Conservation (phyloP, 2,888 invertebrate species). For the Vanessa cardui region DNA sequence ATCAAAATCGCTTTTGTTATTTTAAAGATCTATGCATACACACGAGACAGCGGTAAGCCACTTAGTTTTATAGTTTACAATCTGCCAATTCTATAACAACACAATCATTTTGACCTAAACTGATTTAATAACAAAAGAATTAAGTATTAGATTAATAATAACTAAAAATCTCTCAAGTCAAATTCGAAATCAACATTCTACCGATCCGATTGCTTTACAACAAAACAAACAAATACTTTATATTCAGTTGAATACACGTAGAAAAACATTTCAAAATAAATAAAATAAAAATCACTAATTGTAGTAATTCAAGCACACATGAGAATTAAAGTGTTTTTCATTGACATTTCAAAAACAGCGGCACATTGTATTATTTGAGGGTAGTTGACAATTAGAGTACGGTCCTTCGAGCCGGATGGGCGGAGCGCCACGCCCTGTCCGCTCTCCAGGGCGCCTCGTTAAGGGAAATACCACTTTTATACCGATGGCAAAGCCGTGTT, state of each 20-base stretch:
- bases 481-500: constrained; percentile 40
- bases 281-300: constrained; percentile 15
- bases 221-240: neutral
- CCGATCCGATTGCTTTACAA: neutral
- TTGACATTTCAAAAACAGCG: constrained; percentile 30
- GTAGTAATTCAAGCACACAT: constrained; percentile 38
- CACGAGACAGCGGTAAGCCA: too few relatives aligned
- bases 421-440: constrained; percentile 62
- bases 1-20: too few relatives aligned
- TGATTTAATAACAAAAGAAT: too few relatives aligned
- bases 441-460: constrained; percentile 62
- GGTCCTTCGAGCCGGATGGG: constrained; percentile 64
- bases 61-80: too few relatives aligned
- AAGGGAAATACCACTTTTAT: constrained; percentile 44
- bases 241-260: neutral
- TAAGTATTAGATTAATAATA: too few relatives aligned
- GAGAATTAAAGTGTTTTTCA: constrained; percentile 33
- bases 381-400: constrained; percentile 60
- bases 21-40: too few relatives aligned
- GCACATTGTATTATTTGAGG: constrained; percentile 38
- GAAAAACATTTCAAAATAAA: constrained; percentile 17
- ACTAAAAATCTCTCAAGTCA: too few relatives aligned
- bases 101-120: too few relatives aligned
- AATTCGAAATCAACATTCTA: too few relatives aligned
- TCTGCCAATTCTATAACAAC: too few relatives aligned